Percentiles rank a stretch among this genome's conserved stretches.
phyloP scores from a whole-genome alignment of 2,113 vertebrate genomes.

The Lampris megalopsis region DNA sequence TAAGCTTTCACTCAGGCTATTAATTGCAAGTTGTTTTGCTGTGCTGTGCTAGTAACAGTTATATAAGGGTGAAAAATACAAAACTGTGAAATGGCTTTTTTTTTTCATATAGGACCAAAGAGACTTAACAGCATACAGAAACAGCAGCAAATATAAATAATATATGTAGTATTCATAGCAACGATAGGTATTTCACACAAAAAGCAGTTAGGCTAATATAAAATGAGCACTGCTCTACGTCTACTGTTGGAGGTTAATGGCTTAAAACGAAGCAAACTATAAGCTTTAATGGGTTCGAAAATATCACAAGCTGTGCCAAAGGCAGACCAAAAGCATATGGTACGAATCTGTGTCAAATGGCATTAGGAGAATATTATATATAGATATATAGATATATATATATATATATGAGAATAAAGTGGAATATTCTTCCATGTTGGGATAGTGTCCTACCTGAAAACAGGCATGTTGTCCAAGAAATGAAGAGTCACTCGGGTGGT shows the following conservation, averaged over 20 bases:
- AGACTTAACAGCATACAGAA: conserved; percentile 46
- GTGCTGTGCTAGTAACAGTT: conserved; percentile 36
- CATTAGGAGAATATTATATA: not conserved
- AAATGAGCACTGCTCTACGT: conserved; percentile 25
- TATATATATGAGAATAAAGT: conserved; percentile 27
- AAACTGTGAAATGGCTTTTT: conserved; percentile 44
- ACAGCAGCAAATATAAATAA: conserved; percentile 77
- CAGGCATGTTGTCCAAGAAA: not conserved
- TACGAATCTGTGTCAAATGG: conserved; percentile 26
- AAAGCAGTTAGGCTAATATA: conserved; percentile 22
- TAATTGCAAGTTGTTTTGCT: conserved; percentile 44
- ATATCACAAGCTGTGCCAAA: conserved; percentile 44
- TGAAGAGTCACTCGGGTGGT: not conserved
- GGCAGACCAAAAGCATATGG: conserved; percentile 47
- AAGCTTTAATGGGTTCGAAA: conserved; percentile 16
- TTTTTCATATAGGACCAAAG: conserved; percentile 23
- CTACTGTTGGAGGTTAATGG: conserved; percentile 48
- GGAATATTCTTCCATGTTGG: conserved; percentile 20
- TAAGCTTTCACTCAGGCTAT: conserved; percentile 46
- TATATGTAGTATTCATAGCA: conserved; percentile 61
- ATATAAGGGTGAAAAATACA: conserved; percentile 40
- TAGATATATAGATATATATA: conserved; percentile 13
- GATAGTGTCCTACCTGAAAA: conserved; percentile 22
- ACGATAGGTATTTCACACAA: conserved; percentile 41
- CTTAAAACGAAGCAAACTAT: conserved; percentile 31